Evolutionary conservation across 1,140 invertebrate genomes (phyloP).

Genomic region (Manduca sexta): DNA sequence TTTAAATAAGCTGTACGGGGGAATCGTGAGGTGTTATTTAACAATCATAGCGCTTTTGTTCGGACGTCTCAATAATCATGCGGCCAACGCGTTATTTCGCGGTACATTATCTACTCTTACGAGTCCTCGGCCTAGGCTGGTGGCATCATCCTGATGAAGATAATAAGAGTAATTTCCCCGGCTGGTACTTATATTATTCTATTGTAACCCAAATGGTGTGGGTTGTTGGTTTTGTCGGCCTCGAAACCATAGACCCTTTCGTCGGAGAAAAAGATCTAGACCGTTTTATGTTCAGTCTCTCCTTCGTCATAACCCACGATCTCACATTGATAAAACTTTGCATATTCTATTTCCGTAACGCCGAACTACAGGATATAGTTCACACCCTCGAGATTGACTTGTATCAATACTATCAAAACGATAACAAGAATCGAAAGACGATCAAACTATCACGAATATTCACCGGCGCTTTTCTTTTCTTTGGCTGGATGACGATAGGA

Average conservation of each 20-base stretch:
- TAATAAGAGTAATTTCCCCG: slow-evolving; percentile 46
- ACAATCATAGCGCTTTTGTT: slow-evolving; percentile 7
- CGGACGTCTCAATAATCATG: background rate
- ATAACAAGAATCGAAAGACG: slow-evolving; percentile 33
- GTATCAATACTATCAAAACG: slow-evolving; percentile 53
- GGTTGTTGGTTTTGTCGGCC: slow-evolving; percentile 59
- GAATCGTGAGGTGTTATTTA: background rate
- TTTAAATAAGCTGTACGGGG: no score
- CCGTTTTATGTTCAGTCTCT: slow-evolving; percentile 63
- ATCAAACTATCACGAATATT: slow-evolving; percentile 42
- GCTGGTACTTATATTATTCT: slow-evolving; percentile 51
- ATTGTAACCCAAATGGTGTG: slow-evolving; percentile 54
- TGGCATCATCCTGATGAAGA: slow-evolving; percentile 63
- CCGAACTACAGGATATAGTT: slow-evolving; percentile 51
- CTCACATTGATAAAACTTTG: slow-evolving; percentile 57
- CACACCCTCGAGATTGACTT: slow-evolving; percentile 47
- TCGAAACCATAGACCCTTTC: slow-evolving; percentile 63
- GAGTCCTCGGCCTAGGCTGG: slow-evolving; percentile 57
- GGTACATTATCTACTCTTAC: slow-evolving; percentile 44
- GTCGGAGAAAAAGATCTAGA: slow-evolving; percentile 59
- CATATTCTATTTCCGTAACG: slow-evolving; percentile 60
- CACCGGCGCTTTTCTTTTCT: slow-evolving; percentile 53
- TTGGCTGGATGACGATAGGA: slow-evolving; percentile 60
- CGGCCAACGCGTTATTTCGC: slow-evolving; percentile 44
- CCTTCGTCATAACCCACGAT: slow-evolving; percentile 64